Evolutionary conservation across 2,888 invertebrate species (phyloP).

Genomic region (Lithophane leautieri): DNA sequence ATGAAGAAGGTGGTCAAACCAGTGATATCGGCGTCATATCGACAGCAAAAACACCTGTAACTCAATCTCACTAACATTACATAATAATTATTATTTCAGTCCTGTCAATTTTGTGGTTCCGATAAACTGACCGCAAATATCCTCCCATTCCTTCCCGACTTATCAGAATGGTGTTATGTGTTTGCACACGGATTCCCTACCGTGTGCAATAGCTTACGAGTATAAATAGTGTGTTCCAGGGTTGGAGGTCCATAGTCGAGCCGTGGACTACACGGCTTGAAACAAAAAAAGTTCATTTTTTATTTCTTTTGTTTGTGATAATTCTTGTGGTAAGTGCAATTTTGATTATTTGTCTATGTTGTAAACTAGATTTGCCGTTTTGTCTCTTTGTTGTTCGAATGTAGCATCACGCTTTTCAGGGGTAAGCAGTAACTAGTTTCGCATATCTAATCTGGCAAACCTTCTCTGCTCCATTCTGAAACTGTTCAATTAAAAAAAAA

Average conservation of each 20-base stretch:
- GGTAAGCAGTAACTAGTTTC: not conserved
- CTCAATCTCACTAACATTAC: not conserved
- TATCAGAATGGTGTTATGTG: constrained; percentile 29
- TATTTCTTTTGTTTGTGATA: constrained; percentile 20
- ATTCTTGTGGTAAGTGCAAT: constrained; percentile 58
- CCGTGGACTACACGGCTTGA: constrained; percentile 77
- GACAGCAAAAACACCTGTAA: not conserved
- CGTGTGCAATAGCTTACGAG: constrained; percentile 57
- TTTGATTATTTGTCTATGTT: constrained; percentile 12
- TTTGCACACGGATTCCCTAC: constrained; percentile 67
- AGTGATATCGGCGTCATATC: too few species aligned
- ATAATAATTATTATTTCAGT: constrained; percentile 4
- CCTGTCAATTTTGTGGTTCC: constrained; percentile 16
- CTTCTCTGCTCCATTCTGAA: not conserved
- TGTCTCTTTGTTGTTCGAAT: not conserved
- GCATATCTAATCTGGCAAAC: too few species aligned
- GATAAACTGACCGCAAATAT: constrained; percentile 55
- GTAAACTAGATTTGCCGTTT: not conserved
- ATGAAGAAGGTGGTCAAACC: too few species aligned
- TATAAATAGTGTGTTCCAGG: constrained; percentile 64
- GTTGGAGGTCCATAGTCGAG: constrained; percentile 67
- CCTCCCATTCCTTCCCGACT: constrained; percentile 32
- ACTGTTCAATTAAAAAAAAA: too few species aligned
- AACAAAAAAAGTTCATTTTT: constrained; percentile 28
- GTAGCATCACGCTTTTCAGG: not conserved